These are phyloP conservation scores for Drosophila kuntzei DNA, from an alignment of 2,888 invertebrate genomes.

Conservation along the genomic window DNA sequence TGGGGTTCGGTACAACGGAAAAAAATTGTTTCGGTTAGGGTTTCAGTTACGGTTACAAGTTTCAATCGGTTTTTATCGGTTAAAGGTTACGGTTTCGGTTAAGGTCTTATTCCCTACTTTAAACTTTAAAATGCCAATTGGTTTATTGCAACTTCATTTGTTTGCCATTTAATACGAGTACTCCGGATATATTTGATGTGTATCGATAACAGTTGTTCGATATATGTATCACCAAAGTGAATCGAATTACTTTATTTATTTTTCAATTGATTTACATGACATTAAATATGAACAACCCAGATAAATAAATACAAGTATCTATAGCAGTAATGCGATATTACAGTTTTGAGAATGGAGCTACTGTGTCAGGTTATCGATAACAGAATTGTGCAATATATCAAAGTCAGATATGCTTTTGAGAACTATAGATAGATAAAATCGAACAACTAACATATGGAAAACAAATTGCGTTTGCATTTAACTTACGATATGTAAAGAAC, in stretches of 20 bases:
- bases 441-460: slow-evolving; percentile 6
- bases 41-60: too few species aligned
- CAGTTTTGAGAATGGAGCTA: neutral
- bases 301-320: slow-evolving; percentile 1
- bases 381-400: neutral
- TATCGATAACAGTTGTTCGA: neutral
- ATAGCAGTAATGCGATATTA: slow-evolving; percentile 3
- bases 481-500: neutral
- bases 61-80: too few species aligned
- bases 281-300: neutral
- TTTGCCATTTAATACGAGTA: neutral
- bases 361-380: slow-evolving; percentile 4
- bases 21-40: too few species aligned
- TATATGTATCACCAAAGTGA: neutral
- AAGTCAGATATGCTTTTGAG: neutral
- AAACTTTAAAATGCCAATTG: slow-evolving; percentile 1
- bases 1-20: too few species aligned
- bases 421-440: neutral
- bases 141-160: neutral
- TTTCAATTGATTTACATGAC: slow-evolving; percentile 2
- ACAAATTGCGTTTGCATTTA: slow-evolving; percentile 1
- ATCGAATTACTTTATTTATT: neutral
- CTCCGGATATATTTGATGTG: neutral
- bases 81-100: too few species aligned
- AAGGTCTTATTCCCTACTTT: too few species aligned